phyloP scores from a whole-genome alignment of 2,113 vertebrate species.

The Leucoraja erinaceus region DNA sequence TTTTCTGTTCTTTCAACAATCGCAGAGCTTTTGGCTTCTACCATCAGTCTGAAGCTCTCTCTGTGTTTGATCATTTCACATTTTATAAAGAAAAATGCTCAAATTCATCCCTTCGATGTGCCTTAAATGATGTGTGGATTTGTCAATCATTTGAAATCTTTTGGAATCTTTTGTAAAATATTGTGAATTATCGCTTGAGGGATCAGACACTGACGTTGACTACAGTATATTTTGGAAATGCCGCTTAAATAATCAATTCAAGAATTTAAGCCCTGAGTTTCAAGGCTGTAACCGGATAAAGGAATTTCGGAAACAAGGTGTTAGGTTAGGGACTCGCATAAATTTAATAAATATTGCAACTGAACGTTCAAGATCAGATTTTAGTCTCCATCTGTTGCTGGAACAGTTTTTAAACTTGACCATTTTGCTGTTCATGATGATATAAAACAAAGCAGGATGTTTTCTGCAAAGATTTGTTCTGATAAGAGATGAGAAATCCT shows the following conservation, averaged over 20 bases:
- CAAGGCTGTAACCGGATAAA: not conserved
- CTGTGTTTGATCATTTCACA: not conserved
- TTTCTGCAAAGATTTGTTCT: not conserved
- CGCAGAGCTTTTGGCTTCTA: not conserved
- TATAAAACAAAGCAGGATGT: not conserved
- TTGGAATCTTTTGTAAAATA: not conserved
- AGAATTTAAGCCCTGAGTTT: not conserved
- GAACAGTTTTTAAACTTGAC: not conserved
- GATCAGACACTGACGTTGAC: not conserved
- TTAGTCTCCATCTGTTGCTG: not conserved
- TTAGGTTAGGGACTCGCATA: not conserved
- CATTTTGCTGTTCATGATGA: not conserved
- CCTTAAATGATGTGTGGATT: not conserved
- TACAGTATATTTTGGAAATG: not conserved
- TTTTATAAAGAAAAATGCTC: not conserved
- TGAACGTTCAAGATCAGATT: not conserved
- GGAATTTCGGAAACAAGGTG: not conserved
- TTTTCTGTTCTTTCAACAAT: not conserved
- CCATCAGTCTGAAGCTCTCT: not conserved
- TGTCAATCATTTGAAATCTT: not conserved
- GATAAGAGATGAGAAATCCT: not conserved
- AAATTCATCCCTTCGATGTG: not conserved
- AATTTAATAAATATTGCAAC: not conserved
- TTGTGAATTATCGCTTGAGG: not conserved
- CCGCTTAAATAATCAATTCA: not conserved